Base-by-base conservation (phyloP, 2,797 vertebrate species). In the Chelidonichthys spinosus region DNA sequence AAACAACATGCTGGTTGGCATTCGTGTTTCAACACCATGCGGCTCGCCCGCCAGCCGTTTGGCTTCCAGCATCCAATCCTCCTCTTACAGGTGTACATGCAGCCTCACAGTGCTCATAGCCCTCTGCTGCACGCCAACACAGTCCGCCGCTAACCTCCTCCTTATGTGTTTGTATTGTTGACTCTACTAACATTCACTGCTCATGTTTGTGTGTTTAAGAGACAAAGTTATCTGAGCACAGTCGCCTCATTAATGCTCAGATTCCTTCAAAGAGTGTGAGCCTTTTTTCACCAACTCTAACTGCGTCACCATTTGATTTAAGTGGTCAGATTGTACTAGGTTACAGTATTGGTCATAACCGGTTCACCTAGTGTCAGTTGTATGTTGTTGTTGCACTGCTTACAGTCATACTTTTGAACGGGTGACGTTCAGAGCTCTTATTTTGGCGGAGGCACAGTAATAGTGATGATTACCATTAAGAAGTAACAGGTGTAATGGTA, bases 21-120 rank as follows among this genome's bases (percentile, higher is more conserved):
- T 69, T 73, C 69, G 61, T 68, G 64, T 49, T 69, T 74, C 59
- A 62, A 14, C 71, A 70, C 60, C 53, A 40, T 25, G 63, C 60
- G 50, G 42, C 50, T 85, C 63, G 25, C 74, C 72, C 59, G 47
- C 78, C 54, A 58, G 44, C 75, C 52, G 52, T 36, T 56, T 43
- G 58, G 53, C 39, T 32, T 14, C n/a, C 55, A 69, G 47, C 39
- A 47, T 37, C 36, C 63, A 66, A 39, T 71, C 58, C 10, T 4
- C 47, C 61, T 66, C 68, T 54, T 50, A 58, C 68, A 71, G 65
- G 71, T 84, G 47, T 11, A 54, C 35, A 17, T 5, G 43, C 64
- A 64, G 54, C 58, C 37, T 42, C 2, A 17, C 9, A 13, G 64
- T 58, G 13, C 14, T 54, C 35, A 13, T 56, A 53, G 69, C 37